Evolutionary conservation across 2,113 vertebrate species (phyloP).

Genomic region (Apus apus): DNA sequence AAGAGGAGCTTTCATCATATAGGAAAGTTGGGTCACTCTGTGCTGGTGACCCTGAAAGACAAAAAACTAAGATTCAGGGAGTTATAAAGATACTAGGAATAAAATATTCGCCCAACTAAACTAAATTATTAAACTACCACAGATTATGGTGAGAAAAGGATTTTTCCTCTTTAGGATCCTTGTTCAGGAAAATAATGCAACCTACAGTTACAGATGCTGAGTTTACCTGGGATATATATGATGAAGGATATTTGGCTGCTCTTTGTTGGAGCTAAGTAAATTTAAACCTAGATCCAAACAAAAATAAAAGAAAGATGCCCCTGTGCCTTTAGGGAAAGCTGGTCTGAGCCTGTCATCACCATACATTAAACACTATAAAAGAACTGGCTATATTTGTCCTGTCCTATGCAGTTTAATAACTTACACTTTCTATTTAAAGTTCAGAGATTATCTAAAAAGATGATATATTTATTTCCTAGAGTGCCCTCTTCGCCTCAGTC

Average conservation of each 20-base stretch:
- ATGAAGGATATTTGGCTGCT: background rate
- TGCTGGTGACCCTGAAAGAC: background rate
- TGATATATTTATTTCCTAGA: background rate
- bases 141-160: background rate
- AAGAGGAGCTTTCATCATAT: background rate
- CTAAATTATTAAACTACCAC: background rate
- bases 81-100: background rate
- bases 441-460: background rate
- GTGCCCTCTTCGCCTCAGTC: background rate
- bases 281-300: background rate
- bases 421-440: background rate
- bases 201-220: too few species aligned
- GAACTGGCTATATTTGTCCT: background rate
- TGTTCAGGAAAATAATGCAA: background rate
- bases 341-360: background rate
- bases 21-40: background rate
- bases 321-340: background rate
- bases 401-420: background rate
- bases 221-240: background rate
- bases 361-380: background rate
- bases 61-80: background rate
- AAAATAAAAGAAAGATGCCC: background rate
- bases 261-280: background rate
- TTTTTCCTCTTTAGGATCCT: background rate
- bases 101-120: background rate